Base-by-base conservation (phyloP, 2,113 vertebrate species). In the Onychostruthus taczanowskii region DNA sequence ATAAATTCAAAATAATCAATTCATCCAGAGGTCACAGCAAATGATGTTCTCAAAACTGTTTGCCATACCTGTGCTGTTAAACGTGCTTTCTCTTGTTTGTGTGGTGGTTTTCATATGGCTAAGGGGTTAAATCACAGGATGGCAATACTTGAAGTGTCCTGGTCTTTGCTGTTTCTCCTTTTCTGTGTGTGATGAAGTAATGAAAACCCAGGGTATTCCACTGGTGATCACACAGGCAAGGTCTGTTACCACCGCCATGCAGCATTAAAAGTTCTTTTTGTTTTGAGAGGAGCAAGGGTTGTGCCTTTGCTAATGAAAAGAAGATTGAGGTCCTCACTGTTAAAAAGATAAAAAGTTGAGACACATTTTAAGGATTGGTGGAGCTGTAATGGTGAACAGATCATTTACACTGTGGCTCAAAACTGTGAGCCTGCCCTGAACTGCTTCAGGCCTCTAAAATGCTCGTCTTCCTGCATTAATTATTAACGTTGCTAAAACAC, bases 401-500 rank as follows among this genome's bases (percentile, higher is more conserved):
- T 67, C 26, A 27, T 55, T 86, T 43, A 53, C 19, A 61, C 30
- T 22, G 46, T 63, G 62, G n/a, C 30, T 80, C 2, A 1, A 86
- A 83, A 49, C 46, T 2, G 28, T 22, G 15, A 84, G 77, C 44
- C 62, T 64, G 58, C 59, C 28, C 7, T 49, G 68, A 74, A 39
- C 50, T 41, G 73, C 77, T 94, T 37, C 58, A 75, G 87, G 84
- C 77, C 62, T 75, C 81, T 89, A 26, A 84, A 87, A 70, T 17
- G n/a, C 55, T 80, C 3, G 4, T 47, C 80, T 84, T 87, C 47
- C 73, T 16, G 3, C 78, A 91, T 96, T 91, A 94, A 95, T 94
- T 94, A 94, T 96, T 96, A 92, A 94, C 28, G 16, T 82, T 11
- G 7, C 69, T 89, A 72, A 87, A 94, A 59, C 91, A 92, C 91